These are phyloP conservation scores for Helicolenus hilgendorfi DNA, from an alignment of 2,797 vertebrate genomes.

Conservation along the genomic window DNA sequence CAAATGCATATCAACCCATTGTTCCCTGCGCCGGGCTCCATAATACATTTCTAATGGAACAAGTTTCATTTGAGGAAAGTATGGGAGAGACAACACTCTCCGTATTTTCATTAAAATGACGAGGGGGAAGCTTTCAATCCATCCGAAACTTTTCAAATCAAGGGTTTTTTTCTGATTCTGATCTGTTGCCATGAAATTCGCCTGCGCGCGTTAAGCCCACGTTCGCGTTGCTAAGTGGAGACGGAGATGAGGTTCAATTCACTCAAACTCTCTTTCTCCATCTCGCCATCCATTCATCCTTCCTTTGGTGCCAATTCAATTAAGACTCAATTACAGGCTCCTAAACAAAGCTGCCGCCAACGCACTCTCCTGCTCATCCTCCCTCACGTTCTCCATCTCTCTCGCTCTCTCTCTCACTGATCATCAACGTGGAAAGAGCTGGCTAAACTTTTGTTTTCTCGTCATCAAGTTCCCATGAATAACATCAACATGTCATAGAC, in stretches of 20 bases:
- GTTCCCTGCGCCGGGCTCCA: slow-evolving; percentile 63
- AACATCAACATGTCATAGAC: slow-evolving; percentile 57
- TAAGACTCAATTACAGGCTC: slow-evolving; percentile 91
- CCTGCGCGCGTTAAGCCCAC: slow-evolving; percentile 27
- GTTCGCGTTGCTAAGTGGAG: slow-evolving; percentile 69
- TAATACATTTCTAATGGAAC: slow-evolving; percentile 81
- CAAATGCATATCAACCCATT: slow-evolving; percentile 83
- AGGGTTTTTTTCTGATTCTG: slow-evolving; percentile 59
- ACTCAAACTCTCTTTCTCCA: slow-evolving; percentile 53
- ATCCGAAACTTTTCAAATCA: slow-evolving; percentile 71
- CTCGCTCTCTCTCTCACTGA: neutral
- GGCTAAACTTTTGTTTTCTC: slow-evolving; percentile 67
- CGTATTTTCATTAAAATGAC: slow-evolving; percentile 75
- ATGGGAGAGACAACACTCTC: slow-evolving; percentile 50
- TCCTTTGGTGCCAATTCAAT: slow-evolving; percentile 90
- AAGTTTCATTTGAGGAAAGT: slow-evolving; percentile 69
- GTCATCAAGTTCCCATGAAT: slow-evolving; percentile 61
- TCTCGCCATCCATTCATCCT: slow-evolving; percentile 69
- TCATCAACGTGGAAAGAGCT: slow-evolving; percentile 34
- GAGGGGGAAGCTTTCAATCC: slow-evolving; percentile 67
- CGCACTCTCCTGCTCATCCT: slow-evolving; percentile 26
- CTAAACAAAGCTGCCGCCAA: slow-evolving; percentile 84
- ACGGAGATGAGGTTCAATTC: slow-evolving; percentile 71
- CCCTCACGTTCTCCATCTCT: neutral
- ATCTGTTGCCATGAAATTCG: slow-evolving; percentile 72